Evolutionary conservation across 2,888 invertebrate species (phyloP).

Genomic region (Minunthozetes semirufus): DNA sequence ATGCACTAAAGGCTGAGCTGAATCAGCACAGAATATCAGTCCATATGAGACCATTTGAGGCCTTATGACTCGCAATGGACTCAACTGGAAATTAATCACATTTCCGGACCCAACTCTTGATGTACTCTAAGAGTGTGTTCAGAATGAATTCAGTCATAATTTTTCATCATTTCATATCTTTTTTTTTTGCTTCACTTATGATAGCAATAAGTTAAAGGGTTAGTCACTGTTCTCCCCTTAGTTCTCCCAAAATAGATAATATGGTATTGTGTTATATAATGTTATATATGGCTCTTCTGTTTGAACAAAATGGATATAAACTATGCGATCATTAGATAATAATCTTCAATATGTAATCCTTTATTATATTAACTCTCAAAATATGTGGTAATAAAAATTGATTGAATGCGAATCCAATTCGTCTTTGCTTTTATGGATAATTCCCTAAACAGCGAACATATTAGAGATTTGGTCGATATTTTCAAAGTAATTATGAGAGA

Average conservation of each 20-base stretch:
- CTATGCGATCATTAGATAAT: not conserved
- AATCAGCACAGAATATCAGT: not conserved
- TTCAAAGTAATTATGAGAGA: too few species aligned
- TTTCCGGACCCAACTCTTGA: not conserved
- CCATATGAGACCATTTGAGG: not conserved
- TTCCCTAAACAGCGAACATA: too few species aligned
- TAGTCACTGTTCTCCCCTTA: not conserved
- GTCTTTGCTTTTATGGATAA: not conserved
- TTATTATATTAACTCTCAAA: not conserved
- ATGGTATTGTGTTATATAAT: too few species aligned
- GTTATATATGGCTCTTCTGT: not conserved
- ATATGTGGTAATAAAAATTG: not conserved
- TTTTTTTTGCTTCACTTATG: not conserved
- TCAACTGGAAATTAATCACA: slow-evolving; percentile 14
- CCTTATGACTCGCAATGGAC: slow-evolving; percentile 4
- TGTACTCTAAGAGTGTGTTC: not conserved
- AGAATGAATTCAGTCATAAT: slow-evolving; percentile 4
- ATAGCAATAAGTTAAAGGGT: slow-evolving; percentile 11
- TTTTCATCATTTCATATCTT: not conserved
- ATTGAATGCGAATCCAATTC: not conserved
- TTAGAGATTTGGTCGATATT: too few species aligned
- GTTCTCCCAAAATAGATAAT: not conserved
- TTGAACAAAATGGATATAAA: not conserved
- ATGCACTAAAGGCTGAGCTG: slow-evolving; percentile 5
- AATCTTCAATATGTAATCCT: not conserved